Conservation (phyloP, 2,888 invertebrate genomes). For the Byasa hedistus region DNA sequence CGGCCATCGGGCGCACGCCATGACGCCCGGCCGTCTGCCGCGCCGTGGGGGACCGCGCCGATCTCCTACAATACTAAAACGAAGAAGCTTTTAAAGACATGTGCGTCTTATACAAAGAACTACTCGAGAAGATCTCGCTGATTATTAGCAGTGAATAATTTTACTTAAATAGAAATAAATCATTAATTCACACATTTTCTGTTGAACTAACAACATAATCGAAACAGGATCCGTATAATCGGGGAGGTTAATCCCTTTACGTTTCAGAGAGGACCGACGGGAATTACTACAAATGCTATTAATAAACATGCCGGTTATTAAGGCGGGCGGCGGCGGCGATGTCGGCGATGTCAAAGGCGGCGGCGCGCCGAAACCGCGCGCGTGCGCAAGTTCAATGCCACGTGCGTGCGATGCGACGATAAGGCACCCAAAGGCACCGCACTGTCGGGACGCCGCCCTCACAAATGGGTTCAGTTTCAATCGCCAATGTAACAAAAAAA, state of each 20-base stretch:
- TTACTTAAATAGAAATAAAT: no score
- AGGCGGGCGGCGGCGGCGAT: conserved; percentile 19
- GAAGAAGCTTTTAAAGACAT: background rate
- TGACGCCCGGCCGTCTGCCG: conserved; percentile 23
- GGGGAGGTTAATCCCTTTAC: conserved; percentile 13
- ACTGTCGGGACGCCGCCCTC: conserved; percentile 30
- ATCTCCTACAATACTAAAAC: background rate
- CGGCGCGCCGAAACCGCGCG: conserved; percentile 32
- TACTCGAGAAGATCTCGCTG: no score
- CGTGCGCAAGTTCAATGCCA: conserved; percentile 60
- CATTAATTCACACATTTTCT: no score
- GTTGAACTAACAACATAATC: background rate
- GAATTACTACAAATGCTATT: conserved; percentile 27
- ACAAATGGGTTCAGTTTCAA: background rate
- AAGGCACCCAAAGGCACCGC: conserved; percentile 46
- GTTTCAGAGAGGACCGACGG: conserved; percentile 16
- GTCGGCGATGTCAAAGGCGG: conserved; percentile 37
- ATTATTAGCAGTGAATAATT: no score
- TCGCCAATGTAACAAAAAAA: background rate
- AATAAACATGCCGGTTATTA: conserved; percentile 25
- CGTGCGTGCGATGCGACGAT: conserved; percentile 55
- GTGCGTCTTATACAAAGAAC: no score
- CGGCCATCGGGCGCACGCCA: conserved; percentile 13
- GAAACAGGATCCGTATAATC: background rate
- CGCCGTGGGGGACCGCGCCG: background rate